Evolutionary conservation across 2,888 invertebrate genomes (phyloP).

Genomic region (Xanthostigma xanthostigma): DNA sequence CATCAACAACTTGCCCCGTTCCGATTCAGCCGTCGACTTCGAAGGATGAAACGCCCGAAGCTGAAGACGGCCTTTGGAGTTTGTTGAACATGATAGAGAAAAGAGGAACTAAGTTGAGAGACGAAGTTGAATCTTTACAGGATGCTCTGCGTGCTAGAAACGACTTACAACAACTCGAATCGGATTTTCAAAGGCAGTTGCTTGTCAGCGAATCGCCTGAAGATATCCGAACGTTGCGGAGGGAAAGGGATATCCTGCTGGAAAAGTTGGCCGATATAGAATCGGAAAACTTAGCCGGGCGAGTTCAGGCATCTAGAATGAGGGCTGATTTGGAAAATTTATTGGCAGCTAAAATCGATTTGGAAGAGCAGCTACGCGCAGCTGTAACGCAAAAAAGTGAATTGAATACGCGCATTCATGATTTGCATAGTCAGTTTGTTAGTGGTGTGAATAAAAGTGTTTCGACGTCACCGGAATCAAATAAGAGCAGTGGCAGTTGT

Average conservation of each 20-base stretch:
- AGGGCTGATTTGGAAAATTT: conserved; percentile 47
- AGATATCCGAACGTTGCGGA: conserved; percentile 46
- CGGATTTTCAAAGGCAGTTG: conserved; percentile 23
- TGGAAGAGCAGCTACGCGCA: conserved; percentile 42
- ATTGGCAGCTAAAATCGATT: conserved; percentile 37
- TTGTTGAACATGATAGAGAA: conserved; percentile 75
- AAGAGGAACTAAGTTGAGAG: conserved; percentile 46
- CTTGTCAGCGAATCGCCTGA: conserved; percentile 29
- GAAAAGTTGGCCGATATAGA: conserved; percentile 64
- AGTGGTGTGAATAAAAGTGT: conserved; percentile 26
- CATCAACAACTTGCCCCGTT: conserved; percentile 42
- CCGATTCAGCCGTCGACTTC: conserved; percentile 24
- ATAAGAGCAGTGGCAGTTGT: background rate
- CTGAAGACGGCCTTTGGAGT: conserved; percentile 73
- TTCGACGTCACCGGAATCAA: conserved; percentile 21
- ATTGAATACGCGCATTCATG: conserved; percentile 39
- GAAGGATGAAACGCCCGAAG: conserved; percentile 28
- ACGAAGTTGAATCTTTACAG: conserved; percentile 46
- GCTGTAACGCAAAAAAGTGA: conserved; percentile 40
- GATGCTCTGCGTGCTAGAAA: conserved; percentile 29
- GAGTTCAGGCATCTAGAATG: conserved; percentile 47
- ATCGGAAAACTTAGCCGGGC: conserved; percentile 52
- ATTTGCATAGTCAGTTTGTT: conserved; percentile 34
- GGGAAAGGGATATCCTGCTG: conserved; percentile 60
- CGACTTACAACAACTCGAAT: conserved; percentile 13